Base-by-base conservation (phyloP, 2,797 vertebrate genomes). In the Cercopithecus diana region DNA sequence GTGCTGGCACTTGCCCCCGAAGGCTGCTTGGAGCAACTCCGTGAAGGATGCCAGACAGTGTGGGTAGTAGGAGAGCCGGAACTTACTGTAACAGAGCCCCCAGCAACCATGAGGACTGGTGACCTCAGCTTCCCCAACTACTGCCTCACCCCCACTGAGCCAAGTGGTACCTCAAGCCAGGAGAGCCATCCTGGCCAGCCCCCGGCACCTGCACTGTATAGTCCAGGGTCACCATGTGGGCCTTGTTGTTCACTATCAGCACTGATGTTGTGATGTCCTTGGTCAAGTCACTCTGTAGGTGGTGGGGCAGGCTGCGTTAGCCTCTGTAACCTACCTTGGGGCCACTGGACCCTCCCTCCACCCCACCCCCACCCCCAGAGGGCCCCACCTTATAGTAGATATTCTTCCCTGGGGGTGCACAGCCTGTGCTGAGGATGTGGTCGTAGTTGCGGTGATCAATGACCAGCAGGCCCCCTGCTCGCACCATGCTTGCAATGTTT, bases 381-480 rank as follows among this genome's bases (percentile, higher is more conserved):
- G 48, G 4, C 58, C 97, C 20, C 57, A 99, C 99, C 99, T 99
- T 99, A 87, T 99, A 99, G 98, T 99, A 99, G 98, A 99, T 99
- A 97, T 99, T 99, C 98, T 99, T 99, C 75, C 99, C 99, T 2
- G 99, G 99, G 0, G 99, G 99, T 0, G 99, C 99, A 0, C 97
- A 98, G 55, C 99, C 99, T 0, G 99, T 99, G 98, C 99, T 99
- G 96, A 99, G 99, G 97, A 99, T 99, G 98, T 99, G 99, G 98
- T 99, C 99, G 0, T 99, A 99, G 98, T 99, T 99, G 30, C 99
- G 99, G 91, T 99, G 99, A 98, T 99, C 99, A 0, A 99, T 99
- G 97, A 99, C 99, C 90, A 99, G 98, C 98, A 99, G 99, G 0
- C 99, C 99, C 0, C 99, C 99, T 0, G 99, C 99, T 94, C 99